Base-by-base conservation (phyloP, 2,888 invertebrate species). In the Andrena bucephala region DNA sequence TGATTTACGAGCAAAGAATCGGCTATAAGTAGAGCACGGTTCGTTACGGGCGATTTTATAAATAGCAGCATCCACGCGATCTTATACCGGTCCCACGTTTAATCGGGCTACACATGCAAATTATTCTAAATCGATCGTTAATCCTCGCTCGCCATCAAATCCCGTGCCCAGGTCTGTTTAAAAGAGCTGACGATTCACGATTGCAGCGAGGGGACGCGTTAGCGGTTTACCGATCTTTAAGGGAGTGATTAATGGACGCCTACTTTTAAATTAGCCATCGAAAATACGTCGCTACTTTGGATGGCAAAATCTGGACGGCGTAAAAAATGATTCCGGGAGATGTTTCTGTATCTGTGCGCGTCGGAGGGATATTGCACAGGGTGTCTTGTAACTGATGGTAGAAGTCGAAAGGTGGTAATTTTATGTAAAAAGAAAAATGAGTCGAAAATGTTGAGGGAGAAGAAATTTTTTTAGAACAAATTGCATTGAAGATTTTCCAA, bases 1-100 rank as follows among this genome's bases (percentile, higher is more conserved):
- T 89, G 87, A 89, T 89, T 89, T 88, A 89, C 69, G 88, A 77
- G 66, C 77, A 50, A 76, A 66, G 77, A 62, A 85, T 82, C 73
- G 20, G 27, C 36, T 48, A 31, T 65, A 70, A 77, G 42, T 65
- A 31, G 20, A 59, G 36, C 77, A 62, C 60, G 5, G 33, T 69
- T 62, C 73, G 83, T 72, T 71, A 77, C 27, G 29, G 36, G 57
- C 57, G 77, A 78, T 85, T 72, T 81, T 78, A 81, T 85, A 78
- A 77, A 85, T 75, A 85, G 81, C 71, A 62, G 66, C 71, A 57
- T 73, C 52, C 74, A 80, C 77, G 81, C 81, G 85, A 85, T 81
- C 65, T 63, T 33, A n/a, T 63, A 59, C 69, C 69, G 68, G 65
- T 59, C 67, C 62, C 10, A 60, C 72, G 31, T 62, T 42, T 71